Evolutionary conservation across 2,113 vertebrate species (phyloP).

Genomic region (Nyctibius bracteatus): DNA sequence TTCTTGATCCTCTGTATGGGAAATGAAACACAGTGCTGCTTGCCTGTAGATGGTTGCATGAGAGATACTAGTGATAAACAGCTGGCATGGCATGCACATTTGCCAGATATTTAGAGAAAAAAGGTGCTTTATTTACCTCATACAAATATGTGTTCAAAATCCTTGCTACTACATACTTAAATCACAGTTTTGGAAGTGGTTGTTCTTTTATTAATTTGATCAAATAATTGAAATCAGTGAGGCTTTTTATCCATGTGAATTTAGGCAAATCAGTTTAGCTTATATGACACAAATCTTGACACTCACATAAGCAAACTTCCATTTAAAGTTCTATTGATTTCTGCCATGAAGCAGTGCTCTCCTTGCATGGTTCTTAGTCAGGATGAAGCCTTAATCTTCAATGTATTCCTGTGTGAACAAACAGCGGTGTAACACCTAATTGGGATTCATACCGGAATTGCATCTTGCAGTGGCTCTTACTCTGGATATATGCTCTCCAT

Average conservation of each 20-base stretch:
- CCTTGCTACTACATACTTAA: background rate
- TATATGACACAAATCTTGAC: background rate
- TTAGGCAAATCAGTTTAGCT: background rate
- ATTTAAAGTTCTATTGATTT: background rate
- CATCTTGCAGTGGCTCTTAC: background rate
- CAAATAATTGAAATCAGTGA: background rate
- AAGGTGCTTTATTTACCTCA: background rate
- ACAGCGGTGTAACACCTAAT: background rate
- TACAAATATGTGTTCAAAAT: background rate
- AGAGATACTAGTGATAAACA: background rate
- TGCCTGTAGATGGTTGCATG: background rate
- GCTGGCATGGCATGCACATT: background rate
- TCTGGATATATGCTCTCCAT: background rate
- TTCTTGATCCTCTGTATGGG: constrained; percentile 4
- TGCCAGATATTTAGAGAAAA: background rate
- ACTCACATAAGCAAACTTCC: background rate
- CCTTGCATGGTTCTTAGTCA: background rate
- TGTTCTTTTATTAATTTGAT: background rate
- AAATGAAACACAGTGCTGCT: background rate
- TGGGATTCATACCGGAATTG: background rate
- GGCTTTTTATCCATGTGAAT: background rate
- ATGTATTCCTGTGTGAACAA: background rate
- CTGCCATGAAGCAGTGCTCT: background rate
- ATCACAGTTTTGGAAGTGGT: background rate
- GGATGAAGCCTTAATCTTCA: background rate